These are phyloP conservation scores for Brachystomella parvula DNA, from an alignment of 1,140 invertebrate genomes.

Conservation along the genomic window DNA sequence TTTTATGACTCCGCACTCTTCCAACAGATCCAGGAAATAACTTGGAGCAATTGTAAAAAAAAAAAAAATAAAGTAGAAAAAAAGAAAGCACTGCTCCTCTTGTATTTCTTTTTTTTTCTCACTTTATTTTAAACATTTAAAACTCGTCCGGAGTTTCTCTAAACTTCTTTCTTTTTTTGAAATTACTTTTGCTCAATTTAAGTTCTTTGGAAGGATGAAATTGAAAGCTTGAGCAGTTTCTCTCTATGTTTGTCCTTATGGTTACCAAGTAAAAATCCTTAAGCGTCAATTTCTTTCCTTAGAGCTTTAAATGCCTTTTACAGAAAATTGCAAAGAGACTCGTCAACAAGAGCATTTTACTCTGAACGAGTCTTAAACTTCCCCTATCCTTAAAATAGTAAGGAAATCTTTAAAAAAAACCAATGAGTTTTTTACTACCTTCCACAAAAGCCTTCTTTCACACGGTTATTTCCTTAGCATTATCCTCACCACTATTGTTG, in stretches of 20 bases:
- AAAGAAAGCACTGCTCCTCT: neutral
- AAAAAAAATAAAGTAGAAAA: neutral
- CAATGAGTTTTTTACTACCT: too few species aligned
- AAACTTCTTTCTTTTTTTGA: too few species aligned
- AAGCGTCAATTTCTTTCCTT: neutral
- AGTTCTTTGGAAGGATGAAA: neutral
- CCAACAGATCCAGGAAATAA: neutral
- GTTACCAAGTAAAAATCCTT: neutral
- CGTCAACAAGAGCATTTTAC: too few species aligned
- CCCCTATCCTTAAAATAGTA: too few species aligned
- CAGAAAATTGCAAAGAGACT: too few species aligned
- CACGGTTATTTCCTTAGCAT: too few species aligned
- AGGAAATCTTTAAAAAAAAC: too few species aligned
- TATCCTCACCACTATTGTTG: too few species aligned
- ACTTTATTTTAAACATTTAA: neutral
- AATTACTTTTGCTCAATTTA: neutral
- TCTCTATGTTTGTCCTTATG: neutral
- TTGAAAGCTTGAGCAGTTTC: neutral
- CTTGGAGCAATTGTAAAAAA: neutral
- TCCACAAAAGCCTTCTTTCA: too few species aligned
- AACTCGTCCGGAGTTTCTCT: neutral
- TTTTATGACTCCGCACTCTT: constrained; percentile 6
- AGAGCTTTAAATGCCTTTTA: too few species aligned
- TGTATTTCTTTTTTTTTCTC: too few species aligned
- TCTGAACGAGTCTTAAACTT: too few species aligned